Evolutionary conservation across 2,888 invertebrate genomes (phyloP).

Genomic region (Acanthopleura granulata): DNA sequence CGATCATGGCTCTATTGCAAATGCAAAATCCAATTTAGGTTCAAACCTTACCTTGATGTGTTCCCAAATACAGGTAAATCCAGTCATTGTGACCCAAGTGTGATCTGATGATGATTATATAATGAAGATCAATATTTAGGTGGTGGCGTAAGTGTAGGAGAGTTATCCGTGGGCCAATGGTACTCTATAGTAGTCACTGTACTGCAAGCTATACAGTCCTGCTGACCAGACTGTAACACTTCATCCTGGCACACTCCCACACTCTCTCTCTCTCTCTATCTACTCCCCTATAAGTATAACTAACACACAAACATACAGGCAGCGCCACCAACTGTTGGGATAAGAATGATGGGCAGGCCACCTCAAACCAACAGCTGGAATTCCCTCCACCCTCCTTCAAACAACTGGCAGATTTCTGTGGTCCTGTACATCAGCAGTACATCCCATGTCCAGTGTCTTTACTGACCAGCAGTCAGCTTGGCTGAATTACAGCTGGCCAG

Average conservation of each 20-base stretch:
- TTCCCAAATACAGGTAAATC: conserved; percentile 18
- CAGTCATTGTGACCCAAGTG: background rate
- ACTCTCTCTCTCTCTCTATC: background rate
- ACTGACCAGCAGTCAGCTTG: background rate
- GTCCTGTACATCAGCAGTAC: too few relatives aligned
- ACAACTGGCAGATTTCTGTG: background rate
- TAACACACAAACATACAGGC: background rate
- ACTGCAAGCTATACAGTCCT: too few relatives aligned
- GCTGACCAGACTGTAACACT: background rate
- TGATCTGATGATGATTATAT: too few relatives aligned
- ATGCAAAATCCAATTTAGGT: too few relatives aligned
- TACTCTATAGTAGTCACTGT: too few relatives aligned
- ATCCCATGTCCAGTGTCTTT: background rate
- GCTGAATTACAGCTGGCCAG: background rate
- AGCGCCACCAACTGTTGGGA: background rate
- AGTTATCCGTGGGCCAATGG: too few relatives aligned
- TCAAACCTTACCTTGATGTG: conserved; percentile 10
- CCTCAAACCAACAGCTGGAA: conserved; percentile 12
- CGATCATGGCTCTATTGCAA: too few relatives aligned
- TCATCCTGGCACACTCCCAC: background rate
- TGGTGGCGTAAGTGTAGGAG: too few relatives aligned
- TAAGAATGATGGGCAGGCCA: background rate
- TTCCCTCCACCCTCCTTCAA: background rate
- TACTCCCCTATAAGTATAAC: background rate
- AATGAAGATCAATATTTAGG: too few relatives aligned